Percentiles rank a stretch among this genome's conserved stretches.
Conservation (phyloP, 2,113 vertebrate species). For the Gopherus evgoodei region DNA sequence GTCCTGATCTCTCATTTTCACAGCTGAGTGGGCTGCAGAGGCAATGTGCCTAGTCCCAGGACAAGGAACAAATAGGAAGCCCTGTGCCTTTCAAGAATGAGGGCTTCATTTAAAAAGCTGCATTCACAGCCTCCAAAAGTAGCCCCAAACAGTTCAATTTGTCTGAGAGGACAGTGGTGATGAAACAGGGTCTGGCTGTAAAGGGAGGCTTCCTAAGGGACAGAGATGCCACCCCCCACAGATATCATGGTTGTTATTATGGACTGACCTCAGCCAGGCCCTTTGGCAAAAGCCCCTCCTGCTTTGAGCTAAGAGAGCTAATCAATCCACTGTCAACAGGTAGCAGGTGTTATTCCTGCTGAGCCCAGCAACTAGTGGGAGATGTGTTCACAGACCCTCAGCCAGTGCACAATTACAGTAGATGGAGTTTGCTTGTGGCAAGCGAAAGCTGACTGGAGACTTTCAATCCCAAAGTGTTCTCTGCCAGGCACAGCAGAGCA, state of each 20-base stretch:
- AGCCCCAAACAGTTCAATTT: not conserved
- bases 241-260: not conserved
- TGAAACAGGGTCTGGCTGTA: not conserved
- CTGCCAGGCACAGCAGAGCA: not conserved
- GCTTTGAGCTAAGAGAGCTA: not conserved
- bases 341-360: not conserved
- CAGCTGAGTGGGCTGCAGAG: not conserved
- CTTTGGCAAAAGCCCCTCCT: not conserved
- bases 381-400: not conserved
- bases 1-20: not conserved
- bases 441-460: not conserved
- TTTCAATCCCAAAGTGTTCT: not conserved
- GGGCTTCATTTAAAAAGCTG: not conserved
- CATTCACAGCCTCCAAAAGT: not conserved
- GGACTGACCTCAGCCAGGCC: not conserved
- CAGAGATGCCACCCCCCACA: not conserved
- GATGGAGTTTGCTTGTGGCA: not conserved
- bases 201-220: not conserved
- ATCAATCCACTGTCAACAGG: not conserved
- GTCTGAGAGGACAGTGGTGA: not conserved
- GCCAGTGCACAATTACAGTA: not conserved
- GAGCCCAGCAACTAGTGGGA: not conserved
- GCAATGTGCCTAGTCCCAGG: not conserved
- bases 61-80: not conserved
- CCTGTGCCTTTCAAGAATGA: accelerated